phyloP scores from a whole-genome alignment of 2,113 vertebrate genomes.

The Gnathonemus longibarbis region DNA sequence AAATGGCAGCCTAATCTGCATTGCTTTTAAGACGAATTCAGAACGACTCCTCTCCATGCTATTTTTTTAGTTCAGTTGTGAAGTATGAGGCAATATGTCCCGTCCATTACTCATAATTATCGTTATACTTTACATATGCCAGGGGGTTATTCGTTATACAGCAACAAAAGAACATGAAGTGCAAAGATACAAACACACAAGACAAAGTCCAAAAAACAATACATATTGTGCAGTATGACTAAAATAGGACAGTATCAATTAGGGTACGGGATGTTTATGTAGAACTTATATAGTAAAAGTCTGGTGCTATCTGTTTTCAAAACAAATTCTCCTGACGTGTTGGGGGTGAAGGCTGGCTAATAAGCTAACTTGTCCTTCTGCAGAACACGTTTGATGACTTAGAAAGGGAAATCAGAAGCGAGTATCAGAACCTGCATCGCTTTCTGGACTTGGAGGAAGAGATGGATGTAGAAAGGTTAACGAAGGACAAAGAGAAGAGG shows the following conservation, averaged over 20 bases:
- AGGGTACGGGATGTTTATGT: neutral
- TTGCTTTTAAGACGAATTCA: neutral
- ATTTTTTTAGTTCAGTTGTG: neutral
- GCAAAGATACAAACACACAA: neutral
- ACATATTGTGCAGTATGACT: neutral
- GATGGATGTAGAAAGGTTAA: slow-evolving; percentile 50
- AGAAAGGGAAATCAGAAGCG: slow-evolving; percentile 55
- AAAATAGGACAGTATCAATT: neutral
- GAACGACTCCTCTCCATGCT: neutral
- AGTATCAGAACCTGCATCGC: slow-evolving; percentile 61
- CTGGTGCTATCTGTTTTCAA: neutral
- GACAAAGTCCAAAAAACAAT: neutral
- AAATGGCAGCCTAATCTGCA: neutral
- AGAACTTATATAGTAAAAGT: neutral
- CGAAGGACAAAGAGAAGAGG: slow-evolving; percentile 49
- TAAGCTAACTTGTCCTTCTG: neutral
- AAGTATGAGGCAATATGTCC: neutral
- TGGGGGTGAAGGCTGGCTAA: neutral
- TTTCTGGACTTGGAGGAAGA: slow-evolving; percentile 59
- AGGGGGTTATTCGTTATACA: neutral
- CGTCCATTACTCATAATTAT: neutral
- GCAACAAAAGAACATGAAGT: neutral
- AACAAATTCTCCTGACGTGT: neutral
- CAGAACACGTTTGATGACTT: slow-evolving; percentile 54
- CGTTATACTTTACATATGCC: neutral